phyloP scores from a whole-genome alignment of 1,140 invertebrate genomes.

The Listronotus bonariensis region DNA sequence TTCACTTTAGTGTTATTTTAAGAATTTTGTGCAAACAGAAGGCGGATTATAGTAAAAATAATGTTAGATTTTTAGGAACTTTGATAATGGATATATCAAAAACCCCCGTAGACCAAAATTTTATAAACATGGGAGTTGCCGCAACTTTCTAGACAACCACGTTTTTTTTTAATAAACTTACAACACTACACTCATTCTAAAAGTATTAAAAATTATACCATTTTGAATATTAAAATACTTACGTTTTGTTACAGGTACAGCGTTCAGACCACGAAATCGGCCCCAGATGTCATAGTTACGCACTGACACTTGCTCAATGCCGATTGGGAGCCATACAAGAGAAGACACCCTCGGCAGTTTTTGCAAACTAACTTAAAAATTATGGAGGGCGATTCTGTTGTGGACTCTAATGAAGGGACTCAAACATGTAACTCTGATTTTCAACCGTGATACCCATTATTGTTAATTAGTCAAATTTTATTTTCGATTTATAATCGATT shows the following conservation, averaged over 20 bases:
- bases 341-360: slow-evolving; percentile 61
- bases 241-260: slow-evolving; percentile 58
- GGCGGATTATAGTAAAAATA: no score
- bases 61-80: no score
- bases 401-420: slow-evolving; percentile 38
- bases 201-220: no score
- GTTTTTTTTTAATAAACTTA: no score
- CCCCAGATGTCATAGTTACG: slow-evolving; percentile 84
- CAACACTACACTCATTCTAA: no score
- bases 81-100: no score
- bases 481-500: slow-evolving; percentile 6
- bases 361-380: slow-evolving; percentile 42
- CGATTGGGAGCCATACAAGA: slow-evolving; percentile 64
- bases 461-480: slow-evolving; percentile 16
- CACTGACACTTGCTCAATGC: slow-evolving; percentile 68
- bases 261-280: slow-evolving; percentile 80
- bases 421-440: slow-evolving; percentile 42
- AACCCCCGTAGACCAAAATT: no score
- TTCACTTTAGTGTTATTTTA: no score
- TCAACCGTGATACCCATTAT: slow-evolving; percentile 26
- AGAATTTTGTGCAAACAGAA: no score
- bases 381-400: background rate
- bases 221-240: no score
- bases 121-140: no score
- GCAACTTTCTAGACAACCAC: no score